Evolutionary conservation across 2,113 vertebrate species (phyloP).

Genomic region (Clupea harengus): DNA sequence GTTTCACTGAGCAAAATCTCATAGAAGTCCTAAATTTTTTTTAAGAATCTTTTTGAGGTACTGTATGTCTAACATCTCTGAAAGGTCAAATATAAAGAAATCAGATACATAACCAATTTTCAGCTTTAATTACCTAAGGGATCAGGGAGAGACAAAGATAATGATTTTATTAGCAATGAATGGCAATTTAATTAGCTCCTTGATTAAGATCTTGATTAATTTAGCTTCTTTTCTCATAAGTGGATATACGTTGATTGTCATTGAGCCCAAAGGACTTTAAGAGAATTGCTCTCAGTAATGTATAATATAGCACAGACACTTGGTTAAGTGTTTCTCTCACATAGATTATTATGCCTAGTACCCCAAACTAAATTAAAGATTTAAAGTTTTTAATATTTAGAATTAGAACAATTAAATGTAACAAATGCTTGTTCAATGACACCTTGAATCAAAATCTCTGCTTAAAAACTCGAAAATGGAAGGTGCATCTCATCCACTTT

Average conservation of each 20-base stretch:
- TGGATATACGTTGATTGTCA: slow-evolving; percentile 14
- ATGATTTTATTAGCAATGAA: slow-evolving; percentile 46
- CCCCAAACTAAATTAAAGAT: neutral
- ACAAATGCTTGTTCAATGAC: neutral
- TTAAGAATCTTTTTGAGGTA: neutral
- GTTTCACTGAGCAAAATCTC: neutral
- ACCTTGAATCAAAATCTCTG: too few species aligned
- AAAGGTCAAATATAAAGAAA: slow-evolving; percentile 21
- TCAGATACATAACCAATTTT: slow-evolving; percentile 40
- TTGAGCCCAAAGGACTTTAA: neutral
- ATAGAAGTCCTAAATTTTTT: neutral
- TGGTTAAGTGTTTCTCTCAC: neutral
- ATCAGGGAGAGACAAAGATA: slow-evolving; percentile 35
- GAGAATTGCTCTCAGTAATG: neutral
- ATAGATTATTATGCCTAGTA: neutral
- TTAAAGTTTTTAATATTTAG: neutral
- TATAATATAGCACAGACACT: neutral
- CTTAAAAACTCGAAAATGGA: too few species aligned
- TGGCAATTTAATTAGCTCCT: slow-evolving; percentile 47
- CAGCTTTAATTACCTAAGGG: slow-evolving; percentile 49
- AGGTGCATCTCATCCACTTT: neutral
- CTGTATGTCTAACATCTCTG: neutral
- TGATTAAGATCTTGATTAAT: slow-evolving; percentile 46
- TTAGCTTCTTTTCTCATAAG: slow-evolving; percentile 19
- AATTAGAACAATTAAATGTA: neutral